These are phyloP conservation scores for Hypselothyrea guttata DNA, from an alignment of 2,888 invertebrate species.

Conservation along the genomic window DNA sequence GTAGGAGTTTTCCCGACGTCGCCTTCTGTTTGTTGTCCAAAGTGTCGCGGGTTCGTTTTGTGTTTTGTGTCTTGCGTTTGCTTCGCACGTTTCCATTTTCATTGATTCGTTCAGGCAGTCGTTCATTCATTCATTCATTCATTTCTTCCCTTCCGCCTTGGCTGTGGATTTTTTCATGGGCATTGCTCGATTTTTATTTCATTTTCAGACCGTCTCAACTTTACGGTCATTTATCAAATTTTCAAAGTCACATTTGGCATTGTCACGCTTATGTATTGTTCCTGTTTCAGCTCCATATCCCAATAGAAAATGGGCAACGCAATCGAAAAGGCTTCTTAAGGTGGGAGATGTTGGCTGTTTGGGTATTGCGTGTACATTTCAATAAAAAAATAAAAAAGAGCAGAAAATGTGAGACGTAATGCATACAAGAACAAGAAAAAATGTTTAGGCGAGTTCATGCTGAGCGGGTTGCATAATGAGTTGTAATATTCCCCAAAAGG, in stretches of 20 bases:
- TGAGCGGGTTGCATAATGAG: constrained; percentile 38
- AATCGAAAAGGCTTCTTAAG: constrained; percentile 57
- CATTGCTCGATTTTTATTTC: constrained; percentile 56
- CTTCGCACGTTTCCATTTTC: constrained; percentile 52
- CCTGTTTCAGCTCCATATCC: constrained; percentile 16
- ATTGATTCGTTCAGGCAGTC: constrained; percentile 34
- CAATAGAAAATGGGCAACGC: constrained; percentile 21
- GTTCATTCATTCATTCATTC: constrained; percentile 26
- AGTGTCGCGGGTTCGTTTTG: constrained; percentile 56
- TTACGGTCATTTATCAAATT: constrained; percentile 79
- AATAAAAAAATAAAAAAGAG: constrained; percentile 46
- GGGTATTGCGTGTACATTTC: constrained; percentile 59
- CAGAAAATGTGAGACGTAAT: constrained; percentile 44
- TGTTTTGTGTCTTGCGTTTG: constrained; percentile 38
- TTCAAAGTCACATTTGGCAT: constrained; percentile 80
- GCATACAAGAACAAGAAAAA: constrained; percentile 10
- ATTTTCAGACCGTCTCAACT: constrained; percentile 49
- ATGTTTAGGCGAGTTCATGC: neutral
- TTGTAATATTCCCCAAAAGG: constrained; percentile 38
- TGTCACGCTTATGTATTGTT: constrained; percentile 72
- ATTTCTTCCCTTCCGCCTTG: constrained; percentile 51
- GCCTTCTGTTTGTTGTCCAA: constrained; percentile 68
- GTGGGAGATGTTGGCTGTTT: constrained; percentile 3
- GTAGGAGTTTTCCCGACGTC: constrained; percentile 35
- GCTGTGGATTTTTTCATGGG: constrained; percentile 21